A percentile compares a stretch with the other conserved stretches of the same genome.
These are phyloP conservation scores for Stigmatopora argus DNA, from an alignment of 2,113 vertebrate genomes.

Conservation along the genomic window DNA sequence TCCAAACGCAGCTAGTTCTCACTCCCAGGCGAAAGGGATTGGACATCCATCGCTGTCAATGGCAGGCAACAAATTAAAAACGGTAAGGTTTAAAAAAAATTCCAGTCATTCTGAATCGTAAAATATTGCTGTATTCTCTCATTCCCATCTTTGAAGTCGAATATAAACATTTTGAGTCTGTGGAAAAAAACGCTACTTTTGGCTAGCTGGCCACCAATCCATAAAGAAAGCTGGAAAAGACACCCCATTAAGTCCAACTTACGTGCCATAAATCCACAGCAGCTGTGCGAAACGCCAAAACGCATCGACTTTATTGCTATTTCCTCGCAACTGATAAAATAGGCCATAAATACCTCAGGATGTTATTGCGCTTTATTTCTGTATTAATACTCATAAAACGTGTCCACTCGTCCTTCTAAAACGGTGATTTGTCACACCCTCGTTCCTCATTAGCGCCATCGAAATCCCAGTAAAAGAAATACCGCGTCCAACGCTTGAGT, in stretches of 20 bases:
- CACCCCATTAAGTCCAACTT: background rate
- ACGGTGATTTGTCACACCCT: conserved; percentile 4
- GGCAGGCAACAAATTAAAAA: too few relatives aligned
- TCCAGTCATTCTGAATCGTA: too few relatives aligned
- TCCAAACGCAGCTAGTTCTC: too few relatives aligned
- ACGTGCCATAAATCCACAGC: conserved; percentile 7
- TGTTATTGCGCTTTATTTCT: conserved; percentile 5
- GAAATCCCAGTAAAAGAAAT: conserved; percentile 1
- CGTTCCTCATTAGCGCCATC: background rate
- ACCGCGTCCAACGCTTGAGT: background rate
- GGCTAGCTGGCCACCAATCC: background rate
- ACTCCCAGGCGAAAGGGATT: too few relatives aligned
- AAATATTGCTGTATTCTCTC: background rate
- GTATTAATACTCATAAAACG: conserved; percentile 4
- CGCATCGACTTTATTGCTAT: background rate
- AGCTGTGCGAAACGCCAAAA: background rate
- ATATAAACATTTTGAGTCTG: background rate
- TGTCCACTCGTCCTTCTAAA: conserved; percentile 1
- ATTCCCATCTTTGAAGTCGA: background rate
- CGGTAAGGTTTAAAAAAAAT: too few relatives aligned
- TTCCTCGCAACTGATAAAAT: conserved; percentile 4
- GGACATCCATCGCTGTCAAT: too few relatives aligned
- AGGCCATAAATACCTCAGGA: background rate
- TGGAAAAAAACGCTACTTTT: background rate
- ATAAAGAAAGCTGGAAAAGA: background rate